Evolutionary conservation across 2,797 vertebrate genomes (phyloP), one percentile per base, ranked within the genome.

Genomic region (Xiphorhynchus erythropygius): DNA sequence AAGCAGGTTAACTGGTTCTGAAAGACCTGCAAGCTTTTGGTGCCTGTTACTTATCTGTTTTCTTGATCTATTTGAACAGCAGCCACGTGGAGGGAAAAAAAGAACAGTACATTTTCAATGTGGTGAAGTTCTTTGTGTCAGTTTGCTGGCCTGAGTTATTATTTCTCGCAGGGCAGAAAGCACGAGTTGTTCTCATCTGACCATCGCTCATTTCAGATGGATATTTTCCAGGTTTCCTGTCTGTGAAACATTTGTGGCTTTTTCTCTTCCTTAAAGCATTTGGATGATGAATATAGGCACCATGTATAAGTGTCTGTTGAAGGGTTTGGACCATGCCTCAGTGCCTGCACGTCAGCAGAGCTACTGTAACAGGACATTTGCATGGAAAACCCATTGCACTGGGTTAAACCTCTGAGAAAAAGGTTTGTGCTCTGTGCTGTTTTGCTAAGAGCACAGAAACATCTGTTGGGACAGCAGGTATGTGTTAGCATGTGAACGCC

Each of bases 201-300:
- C 79, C 65, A 44, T 88, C 85, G 63, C 47, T 90, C 70, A 49
- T 21, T 94, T 69, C 71, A 82, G 64, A 67, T 69, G 78, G 90
- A 60, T 87, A 32, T 82, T 96, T 94, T 89, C 90, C 90, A 90
- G 63, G 74, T 95, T 93, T 95, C 67, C 86, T 84, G 60, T 46
- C 77, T 46, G 52, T 67, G 86, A 76, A 82, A 88, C 9, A 11
- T 73, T 93, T 87, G 74, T 94, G 93, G 15, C 14, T 93, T 94
- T 71, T 60, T 67, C 35, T 67, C 44, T 89, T 79, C 70, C 84
- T 93, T 92, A 63, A 90, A 93, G 74, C 77, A 63, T 37, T 32
- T 0, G 0, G 32, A n/a, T 71, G 79, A 91, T 94, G 85, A 85
- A 90, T 53, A 50, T 0, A 0, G 69, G 65, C 65, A 70, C 50